Evolutionary conservation across 1,140 invertebrate genomes (phyloP).

Genomic region (Stegodyphus mimosarum): DNA sequence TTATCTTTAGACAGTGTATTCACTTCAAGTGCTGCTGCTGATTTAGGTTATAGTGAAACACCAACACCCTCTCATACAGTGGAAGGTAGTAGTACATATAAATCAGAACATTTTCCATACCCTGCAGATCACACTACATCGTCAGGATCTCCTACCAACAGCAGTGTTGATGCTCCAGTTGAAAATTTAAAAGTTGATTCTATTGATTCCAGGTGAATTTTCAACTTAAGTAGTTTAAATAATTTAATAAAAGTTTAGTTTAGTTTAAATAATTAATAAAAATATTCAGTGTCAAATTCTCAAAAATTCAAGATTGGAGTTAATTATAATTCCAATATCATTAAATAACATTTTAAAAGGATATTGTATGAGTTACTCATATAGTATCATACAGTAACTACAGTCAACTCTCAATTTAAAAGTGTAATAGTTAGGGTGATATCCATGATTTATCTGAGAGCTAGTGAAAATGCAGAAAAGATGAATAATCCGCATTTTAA

Average conservation of each 20-base stretch:
- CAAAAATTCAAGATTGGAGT: too few relatives aligned
- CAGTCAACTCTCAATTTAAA: too few relatives aligned
- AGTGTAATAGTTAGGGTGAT: too few relatives aligned
- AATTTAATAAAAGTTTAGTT: not conserved
- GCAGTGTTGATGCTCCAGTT: conserved; percentile 7
- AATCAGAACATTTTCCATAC: conserved; percentile 18
- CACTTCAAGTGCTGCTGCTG: conserved; percentile 40
- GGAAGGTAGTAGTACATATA: conserved; percentile 17
- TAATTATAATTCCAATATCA: too few relatives aligned
- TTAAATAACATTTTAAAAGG: too few relatives aligned
- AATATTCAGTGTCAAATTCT: too few relatives aligned
- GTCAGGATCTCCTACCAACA: conserved; percentile 26
- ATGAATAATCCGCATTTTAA: too few relatives aligned
- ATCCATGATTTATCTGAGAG: too few relatives aligned
- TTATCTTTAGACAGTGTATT: conserved; percentile 61
- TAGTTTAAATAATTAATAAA: too few relatives aligned
- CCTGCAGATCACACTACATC: conserved; percentile 19
- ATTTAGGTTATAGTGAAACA: conserved; percentile 47
- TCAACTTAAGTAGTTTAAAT: not conserved
- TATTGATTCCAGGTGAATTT: not conserved
- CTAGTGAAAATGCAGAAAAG: too few relatives aligned
- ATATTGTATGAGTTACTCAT: too few relatives aligned
- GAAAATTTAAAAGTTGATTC: conserved; percentile 24
- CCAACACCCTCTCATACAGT: conserved; percentile 51
- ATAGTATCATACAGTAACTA: too few relatives aligned